These are phyloP conservation scores for Notothenia rossii DNA, from an alignment of 2,113 vertebrate species.

Conservation along the genomic window DNA sequence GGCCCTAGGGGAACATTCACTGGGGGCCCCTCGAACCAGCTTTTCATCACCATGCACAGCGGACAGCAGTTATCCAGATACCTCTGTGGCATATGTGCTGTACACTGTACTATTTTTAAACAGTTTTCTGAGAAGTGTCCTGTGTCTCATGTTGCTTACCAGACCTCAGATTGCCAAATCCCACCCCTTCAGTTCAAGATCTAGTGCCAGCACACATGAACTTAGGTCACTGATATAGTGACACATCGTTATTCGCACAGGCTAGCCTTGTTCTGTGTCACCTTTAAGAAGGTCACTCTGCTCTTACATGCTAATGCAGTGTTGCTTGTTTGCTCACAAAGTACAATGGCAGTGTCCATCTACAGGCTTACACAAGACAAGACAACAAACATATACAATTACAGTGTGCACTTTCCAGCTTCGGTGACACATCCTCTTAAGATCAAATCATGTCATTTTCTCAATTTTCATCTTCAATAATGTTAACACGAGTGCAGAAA, in stretches of 20 bases:
- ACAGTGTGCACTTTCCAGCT: background rate
- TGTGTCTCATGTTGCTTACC: constrained; percentile 68
- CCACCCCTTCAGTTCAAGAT: constrained; percentile 18
- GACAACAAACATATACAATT: constrained; percentile 17
- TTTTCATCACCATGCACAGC: too few species aligned
- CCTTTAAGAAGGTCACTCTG: constrained; percentile 69
- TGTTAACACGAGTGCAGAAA: background rate
- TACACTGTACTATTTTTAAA: constrained; percentile 83
- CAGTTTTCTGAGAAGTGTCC: constrained; percentile 72
- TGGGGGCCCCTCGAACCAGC: too few species aligned
- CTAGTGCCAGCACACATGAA: constrained; percentile 15
- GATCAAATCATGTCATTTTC: background rate
- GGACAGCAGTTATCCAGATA: constrained; percentile 2
- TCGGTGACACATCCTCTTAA: background rate
- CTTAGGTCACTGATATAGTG: background rate
- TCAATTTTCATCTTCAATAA: background rate
- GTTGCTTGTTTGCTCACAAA: background rate
- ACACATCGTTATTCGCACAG: background rate
- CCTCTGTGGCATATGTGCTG: constrained; percentile 33
- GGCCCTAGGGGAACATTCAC: too few species aligned
- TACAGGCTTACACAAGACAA: background rate
- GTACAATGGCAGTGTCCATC: background rate
- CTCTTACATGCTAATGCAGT: background rate
- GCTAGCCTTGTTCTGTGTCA: constrained; percentile 40
- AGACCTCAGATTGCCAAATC: constrained; percentile 23